Percentiles rank a stretch among this genome's conserved stretches.
Conservation (phyloP, 2,113 vertebrate species). For the Egretta garzetta region DNA sequence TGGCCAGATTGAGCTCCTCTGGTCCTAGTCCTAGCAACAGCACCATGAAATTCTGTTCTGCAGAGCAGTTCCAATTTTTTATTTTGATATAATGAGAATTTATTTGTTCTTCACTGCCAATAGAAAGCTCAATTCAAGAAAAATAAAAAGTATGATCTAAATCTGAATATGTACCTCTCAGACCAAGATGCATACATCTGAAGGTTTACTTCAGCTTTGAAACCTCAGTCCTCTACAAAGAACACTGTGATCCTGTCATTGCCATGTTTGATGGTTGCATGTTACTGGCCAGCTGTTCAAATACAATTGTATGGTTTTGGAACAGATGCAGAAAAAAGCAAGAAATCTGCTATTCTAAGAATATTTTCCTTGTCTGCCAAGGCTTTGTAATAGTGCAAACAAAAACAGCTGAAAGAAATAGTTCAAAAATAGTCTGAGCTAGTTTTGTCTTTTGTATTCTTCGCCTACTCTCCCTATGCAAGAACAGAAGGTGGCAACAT, state of each 20-base stretch:
- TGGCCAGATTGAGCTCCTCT: neutral
- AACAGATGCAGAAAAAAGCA: slow-evolving; percentile 43
- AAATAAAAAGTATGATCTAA: neutral
- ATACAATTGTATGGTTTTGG: slow-evolving; percentile 13
- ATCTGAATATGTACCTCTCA: neutral
- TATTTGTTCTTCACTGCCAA: neutral
- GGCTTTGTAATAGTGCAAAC: slow-evolving; percentile 39
- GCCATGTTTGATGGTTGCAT: neutral
- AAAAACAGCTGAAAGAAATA: slow-evolving; percentile 40
- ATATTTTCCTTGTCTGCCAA: slow-evolving; percentile 37
- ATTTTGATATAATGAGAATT: slow-evolving; percentile 8
- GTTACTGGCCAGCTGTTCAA: slow-evolving; percentile 56
- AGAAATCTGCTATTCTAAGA: slow-evolving; percentile 47
- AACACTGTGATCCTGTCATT: neutral
- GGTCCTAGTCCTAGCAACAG: neutral
- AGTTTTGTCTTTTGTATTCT: slow-evolving; percentile 17
- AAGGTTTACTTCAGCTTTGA: slow-evolving; percentile 12
- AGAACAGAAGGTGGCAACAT: neutral
- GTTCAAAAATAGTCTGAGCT: neutral
- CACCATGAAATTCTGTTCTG: slow-evolving; percentile 27
- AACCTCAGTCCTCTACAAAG: neutral
- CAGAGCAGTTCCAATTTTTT: neutral
- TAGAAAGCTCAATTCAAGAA: neutral
- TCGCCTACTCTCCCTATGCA: neutral
- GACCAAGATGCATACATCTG: neutral